These are phyloP conservation scores for Equus quagga DNA, from an alignment of 2,113 vertebrate species.

Conservation along the genomic window DNA sequence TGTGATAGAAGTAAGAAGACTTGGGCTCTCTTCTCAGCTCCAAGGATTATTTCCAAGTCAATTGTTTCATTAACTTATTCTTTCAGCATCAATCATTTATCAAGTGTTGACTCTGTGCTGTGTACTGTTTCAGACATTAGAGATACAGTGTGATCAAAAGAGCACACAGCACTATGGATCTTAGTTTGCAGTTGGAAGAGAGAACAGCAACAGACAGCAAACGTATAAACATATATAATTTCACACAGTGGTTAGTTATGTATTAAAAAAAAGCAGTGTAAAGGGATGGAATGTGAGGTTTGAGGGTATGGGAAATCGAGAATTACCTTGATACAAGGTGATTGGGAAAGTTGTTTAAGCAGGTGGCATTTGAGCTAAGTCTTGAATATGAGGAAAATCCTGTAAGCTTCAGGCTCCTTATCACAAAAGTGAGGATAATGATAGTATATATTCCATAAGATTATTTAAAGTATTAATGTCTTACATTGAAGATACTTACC, in stretches of 20 bases:
- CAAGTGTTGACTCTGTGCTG: not conserved
- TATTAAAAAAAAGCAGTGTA: not conserved
- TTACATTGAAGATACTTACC: not conserved
- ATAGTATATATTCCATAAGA: not conserved
- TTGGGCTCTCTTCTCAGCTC: not conserved
- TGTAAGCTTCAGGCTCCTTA: not conserved
- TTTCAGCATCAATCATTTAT: not conserved
- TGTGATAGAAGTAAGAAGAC: not conserved
- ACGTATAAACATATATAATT: not conserved
- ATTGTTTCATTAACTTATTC: not conserved
- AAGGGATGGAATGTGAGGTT: not conserved
- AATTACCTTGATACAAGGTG: not conserved
- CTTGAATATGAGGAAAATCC: not conserved
- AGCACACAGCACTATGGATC: not conserved
- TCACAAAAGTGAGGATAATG: not conserved
- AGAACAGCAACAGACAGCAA: not conserved
- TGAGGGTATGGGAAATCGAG: not conserved
- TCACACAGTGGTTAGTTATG: not conserved
- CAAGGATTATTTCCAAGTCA: not conserved
- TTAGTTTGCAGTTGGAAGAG: not conserved
- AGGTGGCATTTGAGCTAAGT: not conserved
- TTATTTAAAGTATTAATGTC: not conserved
- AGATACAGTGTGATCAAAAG: not conserved
- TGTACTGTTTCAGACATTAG: not conserved
- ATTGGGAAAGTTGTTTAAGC: not conserved